phyloP scores from a whole-genome alignment of 1,140 invertebrate genomes.

The Pogonomyrmex californicus region DNA sequence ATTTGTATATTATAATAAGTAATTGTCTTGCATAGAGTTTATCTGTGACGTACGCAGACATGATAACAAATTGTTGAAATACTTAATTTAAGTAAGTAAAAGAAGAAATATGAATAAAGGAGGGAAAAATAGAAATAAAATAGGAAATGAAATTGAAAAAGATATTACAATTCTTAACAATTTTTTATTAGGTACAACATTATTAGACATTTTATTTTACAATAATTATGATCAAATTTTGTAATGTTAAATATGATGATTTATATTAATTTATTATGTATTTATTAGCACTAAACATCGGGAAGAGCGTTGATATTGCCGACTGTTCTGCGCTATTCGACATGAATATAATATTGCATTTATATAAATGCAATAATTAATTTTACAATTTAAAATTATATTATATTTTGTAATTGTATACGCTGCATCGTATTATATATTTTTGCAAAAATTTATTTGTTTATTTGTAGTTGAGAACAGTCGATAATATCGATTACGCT shows the following conservation, averaged over 20 bases:
- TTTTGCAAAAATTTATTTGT: background rate
- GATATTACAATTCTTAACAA: background rate
- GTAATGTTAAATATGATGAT: background rate
- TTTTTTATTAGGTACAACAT: background rate
- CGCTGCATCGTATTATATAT: background rate
- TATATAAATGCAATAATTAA: background rate
- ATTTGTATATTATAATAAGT: background rate
- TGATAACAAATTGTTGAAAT: background rate
- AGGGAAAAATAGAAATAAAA: background rate
- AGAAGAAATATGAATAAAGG: background rate
- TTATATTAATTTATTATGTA: background rate
- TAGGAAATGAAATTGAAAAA: no score
- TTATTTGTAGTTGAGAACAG: background rate
- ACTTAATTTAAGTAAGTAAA: background rate
- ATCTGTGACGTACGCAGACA: background rate
- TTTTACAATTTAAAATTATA: background rate
- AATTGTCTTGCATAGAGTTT: background rate
- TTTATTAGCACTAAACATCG: background rate
- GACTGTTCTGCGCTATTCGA: background rate
- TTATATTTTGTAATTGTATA: background rate
- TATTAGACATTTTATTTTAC: slow-evolving; percentile 7
- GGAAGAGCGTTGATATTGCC: slow-evolving; percentile 14
- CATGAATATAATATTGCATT: background rate
- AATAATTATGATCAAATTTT: background rate
- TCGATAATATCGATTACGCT: slow-evolving; percentile 3